Evolutionary conservation across 2,113 vertebrate genomes (phyloP), one percentile per base, ranked within the genome.

Genomic region (Xenopus laevis): DNA sequence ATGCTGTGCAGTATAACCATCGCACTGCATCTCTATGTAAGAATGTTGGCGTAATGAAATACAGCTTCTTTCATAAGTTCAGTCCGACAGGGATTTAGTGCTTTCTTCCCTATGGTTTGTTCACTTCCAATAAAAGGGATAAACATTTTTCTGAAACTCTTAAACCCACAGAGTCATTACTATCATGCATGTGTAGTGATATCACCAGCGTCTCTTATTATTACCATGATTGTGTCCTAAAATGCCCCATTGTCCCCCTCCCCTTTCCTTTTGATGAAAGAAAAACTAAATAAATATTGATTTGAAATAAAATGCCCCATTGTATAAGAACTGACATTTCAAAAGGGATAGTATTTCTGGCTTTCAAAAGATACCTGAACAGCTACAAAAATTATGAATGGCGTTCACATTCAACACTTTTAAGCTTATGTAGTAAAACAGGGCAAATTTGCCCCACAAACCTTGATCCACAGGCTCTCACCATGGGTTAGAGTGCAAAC

Each of bases 41-140:
- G 18, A 47, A 27, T 47, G 15, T 8, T 40, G 16, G 23, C 27
- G n/a, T 52, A 62, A 68, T 68, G 21, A 68, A 68, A 75, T 53
- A 44, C 27, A 61, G 30, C 23, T 46, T 61, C 23, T 50, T 52
- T 30, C 55, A 11, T 55, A 50, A 52, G 65, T 74, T 68, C 20
- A 60, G 13, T 74, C 47, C 20, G 15, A 20, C 12, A 20, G 57
- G 44, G 65, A 40, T 60, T 68, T 47, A 33, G 46, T 53, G 30
- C 45, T 65, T 40, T 7, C 47, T 64, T 72, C 50, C 45, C 63
- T 65, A n/a, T 40, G 33, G 33, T 58, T 73, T 66, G 52, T 62
- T 47, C 44, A 50, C 20, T 60, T 71, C 55, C 20, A 74, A 55
- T 50, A 68, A 50, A 15, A 68, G 33, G 72, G 46, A 60, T 68